Conservation (phyloP, 2,888 invertebrate species). For the Nomada lathburiana region DNA sequence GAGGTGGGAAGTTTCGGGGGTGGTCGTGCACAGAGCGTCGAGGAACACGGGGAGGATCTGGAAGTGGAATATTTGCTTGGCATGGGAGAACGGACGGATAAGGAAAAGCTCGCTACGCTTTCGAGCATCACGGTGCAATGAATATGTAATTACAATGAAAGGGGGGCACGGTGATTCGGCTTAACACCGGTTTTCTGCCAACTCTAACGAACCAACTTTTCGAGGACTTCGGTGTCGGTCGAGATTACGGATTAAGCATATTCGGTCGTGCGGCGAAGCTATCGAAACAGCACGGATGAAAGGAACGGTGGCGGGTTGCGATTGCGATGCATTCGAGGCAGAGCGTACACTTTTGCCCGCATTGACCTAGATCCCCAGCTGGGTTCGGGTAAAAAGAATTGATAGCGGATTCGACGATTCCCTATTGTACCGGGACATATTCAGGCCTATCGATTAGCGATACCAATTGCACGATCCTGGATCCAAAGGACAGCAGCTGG, state of each 20-base stretch:
- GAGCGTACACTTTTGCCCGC: conserved; percentile 22
- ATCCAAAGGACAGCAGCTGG: conserved; percentile 17
- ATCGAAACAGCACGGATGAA: not conserved
- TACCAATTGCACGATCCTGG: conserved; percentile 36
- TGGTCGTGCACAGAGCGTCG: not conserved
- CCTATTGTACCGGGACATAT: conserved; percentile 10
- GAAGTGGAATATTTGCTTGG: not conserved
- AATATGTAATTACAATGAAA: not conserved
- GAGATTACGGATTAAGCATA: conserved; percentile 30
- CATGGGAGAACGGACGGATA: not conserved
- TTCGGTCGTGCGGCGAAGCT: not conserved
- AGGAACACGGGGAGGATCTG: too few relatives aligned
- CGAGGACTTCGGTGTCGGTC: conserved; percentile 8
- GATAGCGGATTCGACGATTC: conserved; percentile 29
- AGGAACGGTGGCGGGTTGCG: not conserved
- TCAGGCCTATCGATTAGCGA: conserved; percentile 35
- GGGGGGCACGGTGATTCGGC: conserved; percentile 1
- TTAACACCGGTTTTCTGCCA: not conserved
- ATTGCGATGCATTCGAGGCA: conserved; percentile 15
- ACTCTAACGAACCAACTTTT: conserved; percentile 5
- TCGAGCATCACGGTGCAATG: not conserved
- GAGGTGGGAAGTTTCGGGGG: not conserved
- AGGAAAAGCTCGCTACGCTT: conserved; percentile 3
- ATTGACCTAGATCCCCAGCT: conserved; percentile 44
- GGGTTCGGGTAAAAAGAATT: conserved; percentile 18